Percentiles rank a stretch among this genome's conserved stretches.
Conservation (phyloP, 2,113 vertebrate species). For the Epinephelus cyanopodus region DNA sequence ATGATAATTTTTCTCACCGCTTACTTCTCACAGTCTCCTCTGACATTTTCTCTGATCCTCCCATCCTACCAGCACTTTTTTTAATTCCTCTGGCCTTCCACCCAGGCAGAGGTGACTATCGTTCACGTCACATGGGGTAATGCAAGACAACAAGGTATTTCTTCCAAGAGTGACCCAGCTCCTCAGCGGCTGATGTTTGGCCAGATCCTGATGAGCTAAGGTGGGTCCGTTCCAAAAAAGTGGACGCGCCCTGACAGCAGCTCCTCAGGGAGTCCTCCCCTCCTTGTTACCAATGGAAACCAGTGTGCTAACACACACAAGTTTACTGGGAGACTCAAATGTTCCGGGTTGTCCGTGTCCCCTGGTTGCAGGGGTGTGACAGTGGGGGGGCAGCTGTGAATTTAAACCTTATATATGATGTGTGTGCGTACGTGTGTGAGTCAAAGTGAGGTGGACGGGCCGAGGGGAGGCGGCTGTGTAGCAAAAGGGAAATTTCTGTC, state of each 20-base stretch:
- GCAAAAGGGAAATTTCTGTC: slow-evolving; percentile 66
- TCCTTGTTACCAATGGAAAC: slow-evolving; percentile 76
- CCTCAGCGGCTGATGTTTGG: slow-evolving; percentile 40
- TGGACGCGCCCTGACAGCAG: slow-evolving; percentile 62
- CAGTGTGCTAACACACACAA: slow-evolving; percentile 44
- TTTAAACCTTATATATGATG: slow-evolving; percentile 26
- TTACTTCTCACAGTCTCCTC: slow-evolving; percentile 27
- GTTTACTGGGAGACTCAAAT: slow-evolving; percentile 65
- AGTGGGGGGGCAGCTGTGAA: slow-evolving; percentile 16
- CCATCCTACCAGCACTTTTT: slow-evolving; percentile 24
- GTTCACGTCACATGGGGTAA: slow-evolving; percentile 53
- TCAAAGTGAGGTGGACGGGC: slow-evolving; percentile 37
- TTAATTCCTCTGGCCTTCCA: slow-evolving; percentile 14
- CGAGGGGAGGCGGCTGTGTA: slow-evolving; percentile 50
- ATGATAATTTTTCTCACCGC: slow-evolving; percentile 40
- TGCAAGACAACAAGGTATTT: slow-evolving; percentile 51
- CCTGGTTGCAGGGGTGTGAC: slow-evolving; percentile 39
- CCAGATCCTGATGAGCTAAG: slow-evolving; percentile 71
- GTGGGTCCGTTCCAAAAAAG: slow-evolving; percentile 52
- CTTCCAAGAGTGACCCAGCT: slow-evolving; percentile 50
- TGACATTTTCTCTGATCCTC: slow-evolving; percentile 55
- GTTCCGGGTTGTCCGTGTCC: slow-evolving; percentile 69
- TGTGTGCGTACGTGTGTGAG: slow-evolving; percentile 41
- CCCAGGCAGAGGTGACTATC: slow-evolving; percentile 38
- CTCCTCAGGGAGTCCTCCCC: slow-evolving; percentile 56